Conservation (phyloP, 2,113 vertebrate species). For the Stercorarius parasiticus region DNA sequence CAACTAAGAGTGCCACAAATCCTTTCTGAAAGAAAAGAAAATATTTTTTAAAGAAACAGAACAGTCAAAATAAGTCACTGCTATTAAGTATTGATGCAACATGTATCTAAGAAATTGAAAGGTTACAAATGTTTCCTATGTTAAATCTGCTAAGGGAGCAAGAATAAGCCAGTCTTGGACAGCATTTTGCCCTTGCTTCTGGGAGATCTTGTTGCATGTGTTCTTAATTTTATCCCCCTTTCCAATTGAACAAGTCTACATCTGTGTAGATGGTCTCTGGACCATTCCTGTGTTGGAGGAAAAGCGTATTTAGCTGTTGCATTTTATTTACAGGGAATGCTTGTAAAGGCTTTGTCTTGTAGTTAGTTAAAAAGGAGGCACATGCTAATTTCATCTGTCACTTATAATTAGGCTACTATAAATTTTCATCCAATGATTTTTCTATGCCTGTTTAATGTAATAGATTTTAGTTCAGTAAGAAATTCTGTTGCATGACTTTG, state of each 20-base stretch:
- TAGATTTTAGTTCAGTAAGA: background rate
- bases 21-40: background rate
- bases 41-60: background rate
- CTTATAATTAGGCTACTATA: background rate
- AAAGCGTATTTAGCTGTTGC: background rate
- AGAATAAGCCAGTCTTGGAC: background rate
- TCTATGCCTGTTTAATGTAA: background rate
- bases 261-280: background rate
- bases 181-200: background rate
- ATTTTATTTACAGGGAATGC: background rate
- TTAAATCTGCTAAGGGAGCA: background rate
- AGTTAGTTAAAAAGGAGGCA: background rate
- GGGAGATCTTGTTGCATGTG: background rate
- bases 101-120: background rate
- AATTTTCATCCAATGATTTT: background rate
- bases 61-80: background rate
- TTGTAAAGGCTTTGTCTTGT: background rate
- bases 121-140: background rate
- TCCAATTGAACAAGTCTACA: background rate
- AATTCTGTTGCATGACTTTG: background rate
- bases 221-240: background rate
- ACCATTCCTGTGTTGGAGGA: background rate
- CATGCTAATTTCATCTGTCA: background rate
- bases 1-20: background rate
- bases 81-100: background rate